phyloP scores from a whole-genome alignment of 2,113 vertebrate species.

The Oceanites oceanicus region DNA sequence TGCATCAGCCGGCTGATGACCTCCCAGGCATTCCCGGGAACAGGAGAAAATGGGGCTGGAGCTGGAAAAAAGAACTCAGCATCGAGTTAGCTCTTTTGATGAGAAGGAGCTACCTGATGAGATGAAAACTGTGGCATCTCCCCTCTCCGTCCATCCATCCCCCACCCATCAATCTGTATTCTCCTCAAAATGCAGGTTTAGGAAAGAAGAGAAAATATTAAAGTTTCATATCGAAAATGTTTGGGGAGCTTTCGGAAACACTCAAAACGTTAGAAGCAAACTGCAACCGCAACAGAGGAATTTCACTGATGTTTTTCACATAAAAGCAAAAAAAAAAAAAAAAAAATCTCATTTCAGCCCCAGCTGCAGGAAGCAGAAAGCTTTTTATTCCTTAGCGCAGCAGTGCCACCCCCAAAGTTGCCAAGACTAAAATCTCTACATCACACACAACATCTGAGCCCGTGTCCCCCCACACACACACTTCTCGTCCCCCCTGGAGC shows the following conservation, averaged over 20 bases:
- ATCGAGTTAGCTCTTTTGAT: neutral
- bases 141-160: neutral
- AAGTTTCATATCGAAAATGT: neutral
- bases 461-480: fast-evolving
- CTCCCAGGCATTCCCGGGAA: neutral
- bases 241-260: neutral
- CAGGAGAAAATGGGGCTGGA: neutral
- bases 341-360: neutral
- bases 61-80: neutral
- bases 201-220: neutral
- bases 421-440: neutral
- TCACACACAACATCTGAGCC: neutral
- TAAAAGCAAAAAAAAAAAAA: neutral
- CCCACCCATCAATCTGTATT: neutral
- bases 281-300: neutral
- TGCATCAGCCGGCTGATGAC: neutral
- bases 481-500: fast-evolving
- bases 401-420: neutral
- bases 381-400: neutral
- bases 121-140: neutral
- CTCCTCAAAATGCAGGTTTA: neutral
- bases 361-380: slow-evolving; percentile 7
- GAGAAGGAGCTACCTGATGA: neutral
- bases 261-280: neutral
- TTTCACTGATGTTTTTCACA: neutral